Evolutionary conservation across 1,140 invertebrate species (phyloP).

Genomic region (Drosophila nigrodunni): DNA sequence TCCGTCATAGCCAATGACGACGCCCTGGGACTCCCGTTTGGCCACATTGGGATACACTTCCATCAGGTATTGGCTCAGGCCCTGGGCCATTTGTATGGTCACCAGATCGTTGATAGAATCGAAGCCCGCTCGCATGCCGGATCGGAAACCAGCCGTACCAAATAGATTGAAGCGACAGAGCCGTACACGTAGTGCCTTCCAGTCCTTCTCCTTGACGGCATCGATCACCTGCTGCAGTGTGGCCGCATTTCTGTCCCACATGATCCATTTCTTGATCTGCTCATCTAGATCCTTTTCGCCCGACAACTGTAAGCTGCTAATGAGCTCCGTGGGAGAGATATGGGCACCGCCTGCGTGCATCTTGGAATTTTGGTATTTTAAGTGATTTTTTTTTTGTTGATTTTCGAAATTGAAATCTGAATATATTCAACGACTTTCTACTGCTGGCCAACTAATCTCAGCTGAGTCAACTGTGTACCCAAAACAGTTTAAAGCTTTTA

Average conservation of each 20-base stretch:
- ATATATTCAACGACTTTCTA: background rate
- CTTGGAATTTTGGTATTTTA: slow-evolving; percentile 25
- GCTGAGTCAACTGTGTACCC: background rate
- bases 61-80: slow-evolving; percentile 92
- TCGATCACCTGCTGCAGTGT: slow-evolving; percentile 59
- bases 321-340: slow-evolving; percentile 38
- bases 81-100: slow-evolving; percentile 98
- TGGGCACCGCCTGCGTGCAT: slow-evolving; percentile 22
- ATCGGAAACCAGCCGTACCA: slow-evolving; percentile 95
- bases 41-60: slow-evolving; percentile 84
- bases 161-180: slow-evolving; percentile 88
- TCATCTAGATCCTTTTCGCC: slow-evolving; percentile 50
- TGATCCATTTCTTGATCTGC: slow-evolving; percentile 62
- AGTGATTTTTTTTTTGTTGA: background rate
- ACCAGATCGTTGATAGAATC: slow-evolving; percentile 98
- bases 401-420: background rate
- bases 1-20: slow-evolving; percentile 98
- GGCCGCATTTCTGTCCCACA: slow-evolving; percentile 67
- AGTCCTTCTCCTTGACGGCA: slow-evolving; percentile 56
- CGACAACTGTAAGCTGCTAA: slow-evolving; percentile 45
- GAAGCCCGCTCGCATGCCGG: slow-evolving; percentile 96
- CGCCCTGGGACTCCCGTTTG: slow-evolving; percentile 87
- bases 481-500: slow-evolving; percentile 3
- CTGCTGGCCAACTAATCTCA: slow-evolving; percentile 1
- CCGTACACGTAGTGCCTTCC: slow-evolving; percentile 45